Evolutionary conservation across 2,797 vertebrate species (phyloP).

Genomic region (Oophaga sylvatica): DNA sequence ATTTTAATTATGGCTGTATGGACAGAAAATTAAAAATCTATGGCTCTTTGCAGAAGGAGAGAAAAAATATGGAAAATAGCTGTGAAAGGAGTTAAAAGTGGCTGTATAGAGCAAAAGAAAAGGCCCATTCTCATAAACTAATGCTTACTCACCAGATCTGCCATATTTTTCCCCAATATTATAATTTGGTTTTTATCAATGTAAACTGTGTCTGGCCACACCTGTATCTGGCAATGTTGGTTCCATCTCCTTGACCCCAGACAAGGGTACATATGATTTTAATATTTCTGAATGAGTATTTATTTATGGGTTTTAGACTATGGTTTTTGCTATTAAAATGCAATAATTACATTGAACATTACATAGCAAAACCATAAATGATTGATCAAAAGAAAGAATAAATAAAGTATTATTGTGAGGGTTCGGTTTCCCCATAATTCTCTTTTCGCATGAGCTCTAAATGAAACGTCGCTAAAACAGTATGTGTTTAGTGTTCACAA

Average conservation of each 20-base stretch:
- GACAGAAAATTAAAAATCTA: too few relatives aligned
- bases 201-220: neutral
- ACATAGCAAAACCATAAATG: neutral
- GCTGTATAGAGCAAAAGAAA: too few relatives aligned
- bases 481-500: constrained; percentile 43
- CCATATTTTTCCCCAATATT: too few relatives aligned
- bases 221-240: neutral
- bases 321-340: neutral
- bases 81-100: too few relatives aligned
- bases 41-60: too few relatives aligned
- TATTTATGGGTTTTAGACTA: neutral
- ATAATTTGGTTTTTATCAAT: neutral
- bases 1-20: too few relatives aligned
- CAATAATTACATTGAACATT: neutral
- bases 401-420: neutral
- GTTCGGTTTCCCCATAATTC: constrained; percentile 15
- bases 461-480: constrained; percentile 13
- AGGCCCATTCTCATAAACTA: too few relatives aligned
- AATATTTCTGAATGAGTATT: neutral
- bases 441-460: constrained; percentile 6
- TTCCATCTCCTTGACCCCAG: neutral
- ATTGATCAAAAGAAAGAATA: neutral
- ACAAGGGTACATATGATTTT: neutral
- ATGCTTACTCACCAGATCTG: too few relatives aligned
- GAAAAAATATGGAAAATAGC: too few relatives aligned